Conservation (phyloP, 2,113 vertebrate species). For the Sylvia atricapilla region DNA sequence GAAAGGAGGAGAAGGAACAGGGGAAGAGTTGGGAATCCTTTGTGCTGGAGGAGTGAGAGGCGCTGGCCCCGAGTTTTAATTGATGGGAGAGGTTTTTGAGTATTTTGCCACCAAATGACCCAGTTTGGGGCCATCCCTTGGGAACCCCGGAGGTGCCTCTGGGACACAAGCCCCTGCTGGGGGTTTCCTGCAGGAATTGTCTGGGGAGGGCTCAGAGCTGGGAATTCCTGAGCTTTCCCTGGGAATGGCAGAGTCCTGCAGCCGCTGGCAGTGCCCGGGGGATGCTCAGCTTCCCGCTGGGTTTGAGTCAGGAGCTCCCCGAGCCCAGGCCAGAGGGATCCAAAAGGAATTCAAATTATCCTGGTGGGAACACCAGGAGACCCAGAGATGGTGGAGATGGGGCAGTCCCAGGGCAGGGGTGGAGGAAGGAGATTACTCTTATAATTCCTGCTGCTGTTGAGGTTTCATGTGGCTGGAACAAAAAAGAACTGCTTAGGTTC, state of each 20-base stretch:
- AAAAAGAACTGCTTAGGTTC: background rate
- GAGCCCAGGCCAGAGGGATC: background rate
- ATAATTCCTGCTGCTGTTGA: background rate
- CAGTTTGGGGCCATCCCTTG: background rate
- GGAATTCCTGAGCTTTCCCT: background rate
- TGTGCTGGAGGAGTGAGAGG: background rate
- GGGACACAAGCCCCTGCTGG: accelerated
- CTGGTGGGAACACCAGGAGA: accelerated
- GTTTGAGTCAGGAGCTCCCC: background rate
- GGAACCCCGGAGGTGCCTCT: accelerated
- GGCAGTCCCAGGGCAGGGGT: background rate
- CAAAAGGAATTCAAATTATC: background rate
- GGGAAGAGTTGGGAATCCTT: background rate
- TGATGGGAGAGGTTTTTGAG: background rate
- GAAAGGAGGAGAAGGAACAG: background rate
- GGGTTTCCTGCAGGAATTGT: background rate
- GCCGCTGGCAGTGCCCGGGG: background rate
- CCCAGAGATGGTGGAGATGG: accelerated
- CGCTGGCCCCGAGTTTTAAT: background rate
- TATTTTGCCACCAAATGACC: no score
- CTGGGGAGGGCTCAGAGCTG: background rate
- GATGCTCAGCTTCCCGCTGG: background rate
- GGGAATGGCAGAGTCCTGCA: accelerated
- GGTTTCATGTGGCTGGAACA: background rate
- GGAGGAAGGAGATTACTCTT: background rate